A percentile compares a stretch with the other conserved stretches of the same genome.
Evolutionary conservation across 2,113 vertebrate species (phyloP).

Genomic region (Ivindomyrus marchei): DNA sequence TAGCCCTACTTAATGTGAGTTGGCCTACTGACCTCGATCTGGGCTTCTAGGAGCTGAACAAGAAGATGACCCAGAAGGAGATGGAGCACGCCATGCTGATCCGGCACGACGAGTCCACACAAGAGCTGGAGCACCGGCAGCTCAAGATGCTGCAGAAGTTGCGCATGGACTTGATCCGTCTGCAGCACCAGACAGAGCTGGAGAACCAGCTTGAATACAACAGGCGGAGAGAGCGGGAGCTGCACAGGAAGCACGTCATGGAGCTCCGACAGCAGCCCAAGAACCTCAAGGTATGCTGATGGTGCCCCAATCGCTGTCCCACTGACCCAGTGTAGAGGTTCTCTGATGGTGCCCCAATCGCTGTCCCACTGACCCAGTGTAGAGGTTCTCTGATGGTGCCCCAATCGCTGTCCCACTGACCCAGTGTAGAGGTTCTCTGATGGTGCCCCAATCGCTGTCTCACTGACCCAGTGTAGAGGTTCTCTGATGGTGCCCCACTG

Average conservation of each 20-base stretch:
- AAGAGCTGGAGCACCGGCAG: constrained; percentile 91
- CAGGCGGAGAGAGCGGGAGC: constrained; percentile 88
- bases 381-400: constrained; percentile 67
- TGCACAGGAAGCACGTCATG: constrained; percentile 96
- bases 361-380: constrained; percentile 56
- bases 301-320: background rate
- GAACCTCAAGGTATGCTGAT: constrained; percentile 81
- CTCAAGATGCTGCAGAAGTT: constrained; percentile 93
- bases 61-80: constrained; percentile 96
- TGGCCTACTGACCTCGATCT: background rate
- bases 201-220: constrained; percentile 99
- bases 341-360: background rate
- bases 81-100: constrained; percentile 98
- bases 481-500: constrained; percentile 8
- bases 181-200: constrained; percentile 98
- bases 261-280: constrained; percentile 98
- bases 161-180: constrained; percentile 95
- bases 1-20: background rate
- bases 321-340: background rate
- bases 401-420: background rate
- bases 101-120: constrained; percentile 94
- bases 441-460: background rate
- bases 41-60: constrained; percentile 79
- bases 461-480: constrained; percentile 77
- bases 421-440: background rate